These are phyloP conservation scores for Erythrocercus mccallii DNA, from an alignment of 2,113 vertebrate species.

Conservation along the genomic window DNA sequence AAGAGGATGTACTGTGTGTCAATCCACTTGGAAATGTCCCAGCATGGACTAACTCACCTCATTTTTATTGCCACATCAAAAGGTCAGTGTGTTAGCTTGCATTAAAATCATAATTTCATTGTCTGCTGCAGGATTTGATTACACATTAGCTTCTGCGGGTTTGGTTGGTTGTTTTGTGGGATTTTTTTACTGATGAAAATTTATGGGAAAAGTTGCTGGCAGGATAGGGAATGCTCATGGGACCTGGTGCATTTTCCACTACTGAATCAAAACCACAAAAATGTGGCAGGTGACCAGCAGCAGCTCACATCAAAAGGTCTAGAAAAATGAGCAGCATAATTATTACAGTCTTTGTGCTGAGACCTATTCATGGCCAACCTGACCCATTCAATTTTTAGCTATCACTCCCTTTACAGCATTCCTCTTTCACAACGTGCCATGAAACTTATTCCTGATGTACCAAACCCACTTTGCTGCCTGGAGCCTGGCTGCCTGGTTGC, in stretches of 20 bases:
- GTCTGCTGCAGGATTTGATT: neutral
- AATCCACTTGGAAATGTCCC: neutral
- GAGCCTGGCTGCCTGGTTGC: neutral
- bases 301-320: neutral
- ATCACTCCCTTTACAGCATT: neutral
- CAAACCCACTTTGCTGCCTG: rapidly evolving
- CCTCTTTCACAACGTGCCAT: neutral
- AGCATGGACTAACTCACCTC: neutral
- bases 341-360: neutral
- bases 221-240: neutral
- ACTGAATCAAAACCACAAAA: neutral
- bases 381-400: neutral
- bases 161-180: neutral
- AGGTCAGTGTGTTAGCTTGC: neutral
- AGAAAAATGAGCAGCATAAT: neutral
- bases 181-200: neutral
- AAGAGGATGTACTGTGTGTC: neutral
- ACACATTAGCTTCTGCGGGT: neutral
- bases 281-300: rapidly evolving
- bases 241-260: neutral
- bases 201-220: neutral
- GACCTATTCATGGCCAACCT: neutral
- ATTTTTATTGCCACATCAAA: neutral
- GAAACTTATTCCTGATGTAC: neutral
- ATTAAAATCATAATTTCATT: neutral